A percentile compares a stretch with the other conserved stretches of the same genome.
These are phyloP conservation scores for Volucella inflata DNA, from an alignment of 2,888 invertebrate species.

Conservation along the genomic window DNA sequence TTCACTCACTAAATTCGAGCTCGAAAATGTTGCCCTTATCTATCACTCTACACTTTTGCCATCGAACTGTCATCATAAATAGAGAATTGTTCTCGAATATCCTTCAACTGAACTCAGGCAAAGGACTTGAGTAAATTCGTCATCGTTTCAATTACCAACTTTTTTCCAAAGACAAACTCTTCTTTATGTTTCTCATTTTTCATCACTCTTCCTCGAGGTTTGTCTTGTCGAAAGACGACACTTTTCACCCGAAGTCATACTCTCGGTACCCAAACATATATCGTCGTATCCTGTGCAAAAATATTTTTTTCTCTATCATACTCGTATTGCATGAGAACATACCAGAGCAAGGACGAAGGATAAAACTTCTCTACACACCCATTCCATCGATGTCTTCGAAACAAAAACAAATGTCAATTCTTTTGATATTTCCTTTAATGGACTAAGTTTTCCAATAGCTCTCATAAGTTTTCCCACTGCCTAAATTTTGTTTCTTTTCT, in stretches of 20 bases:
- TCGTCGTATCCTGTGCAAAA: conserved; percentile 69
- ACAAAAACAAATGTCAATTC: conserved; percentile 72
- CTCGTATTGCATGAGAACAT: conserved; percentile 12
- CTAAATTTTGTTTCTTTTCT: not conserved
- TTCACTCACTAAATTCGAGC: not conserved
- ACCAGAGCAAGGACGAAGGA: conserved; percentile 13
- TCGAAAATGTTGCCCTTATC: not conserved
- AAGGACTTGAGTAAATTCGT: conserved; percentile 21
- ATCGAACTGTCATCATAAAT: conserved; percentile 31
- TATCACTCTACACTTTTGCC: conserved; percentile 6
- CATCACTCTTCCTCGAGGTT: not conserved
- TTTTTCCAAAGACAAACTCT: conserved; percentile 37
- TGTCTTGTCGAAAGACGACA: not conserved
- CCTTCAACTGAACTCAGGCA: conserved; percentile 44
- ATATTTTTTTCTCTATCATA: conserved; percentile 53
- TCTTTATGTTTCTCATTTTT: conserved; percentile 19
- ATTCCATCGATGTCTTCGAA: conserved; percentile 18
- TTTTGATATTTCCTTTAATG: conserved; percentile 73
- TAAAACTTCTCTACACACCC: conserved; percentile 27
- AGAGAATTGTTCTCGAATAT: conserved; percentile 34
- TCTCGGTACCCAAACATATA: conserved; percentile 15
- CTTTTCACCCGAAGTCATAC: conserved; percentile 47
- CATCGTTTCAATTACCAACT: conserved; percentile 62
- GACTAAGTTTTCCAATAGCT: conserved; percentile 73
- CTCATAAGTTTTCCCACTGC: conserved; percentile 53